phyloP scores from a whole-genome alignment of 1,140 invertebrate genomes.

The Bombus fervidus region DNA sequence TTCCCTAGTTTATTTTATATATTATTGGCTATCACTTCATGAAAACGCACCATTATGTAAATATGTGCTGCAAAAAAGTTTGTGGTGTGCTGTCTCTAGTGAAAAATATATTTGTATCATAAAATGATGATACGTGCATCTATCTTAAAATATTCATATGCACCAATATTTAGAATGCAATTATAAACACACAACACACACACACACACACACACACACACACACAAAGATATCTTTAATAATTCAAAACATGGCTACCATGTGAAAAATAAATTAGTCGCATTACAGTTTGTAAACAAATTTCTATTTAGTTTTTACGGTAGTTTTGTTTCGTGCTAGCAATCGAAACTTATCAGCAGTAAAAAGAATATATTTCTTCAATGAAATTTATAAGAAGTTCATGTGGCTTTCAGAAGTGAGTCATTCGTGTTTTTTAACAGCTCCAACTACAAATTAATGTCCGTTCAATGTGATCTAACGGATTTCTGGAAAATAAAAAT shows the following conservation, averaged over 20 bases:
- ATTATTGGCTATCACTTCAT: background rate
- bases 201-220: accelerated
- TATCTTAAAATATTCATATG: conserved; percentile 19
- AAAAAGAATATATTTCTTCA: conserved; percentile 16
- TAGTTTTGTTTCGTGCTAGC: conserved; percentile 33
- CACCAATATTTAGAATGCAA: conserved; percentile 36
- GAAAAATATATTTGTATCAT: background rate
- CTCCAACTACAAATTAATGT: conserved; percentile 24
- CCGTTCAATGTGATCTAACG: conserved; percentile 31
- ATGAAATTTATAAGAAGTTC: conserved; percentile 17
- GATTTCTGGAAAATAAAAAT: conserved; percentile 27
- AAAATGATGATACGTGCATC: conserved; percentile 8
- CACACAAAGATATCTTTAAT: conserved; percentile 50
- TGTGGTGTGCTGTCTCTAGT: background rate
- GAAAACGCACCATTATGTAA: background rate
- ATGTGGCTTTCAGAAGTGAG: conserved; percentile 22
- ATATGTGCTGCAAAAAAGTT: background rate
- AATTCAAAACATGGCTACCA: conserved; percentile 70
- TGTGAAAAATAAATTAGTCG: conserved; percentile 62
- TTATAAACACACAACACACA: conserved; percentile 1
- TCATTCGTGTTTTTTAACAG: conserved; percentile 33
- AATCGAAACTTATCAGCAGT: background rate
- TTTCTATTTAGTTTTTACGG: conserved; percentile 58
- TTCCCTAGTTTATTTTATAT: background rate
- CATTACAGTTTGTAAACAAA: conserved; percentile 57